Conservation (phyloP, 64 coral and sea anemone genomes). For the Exaiptasia diaphana region DNA sequence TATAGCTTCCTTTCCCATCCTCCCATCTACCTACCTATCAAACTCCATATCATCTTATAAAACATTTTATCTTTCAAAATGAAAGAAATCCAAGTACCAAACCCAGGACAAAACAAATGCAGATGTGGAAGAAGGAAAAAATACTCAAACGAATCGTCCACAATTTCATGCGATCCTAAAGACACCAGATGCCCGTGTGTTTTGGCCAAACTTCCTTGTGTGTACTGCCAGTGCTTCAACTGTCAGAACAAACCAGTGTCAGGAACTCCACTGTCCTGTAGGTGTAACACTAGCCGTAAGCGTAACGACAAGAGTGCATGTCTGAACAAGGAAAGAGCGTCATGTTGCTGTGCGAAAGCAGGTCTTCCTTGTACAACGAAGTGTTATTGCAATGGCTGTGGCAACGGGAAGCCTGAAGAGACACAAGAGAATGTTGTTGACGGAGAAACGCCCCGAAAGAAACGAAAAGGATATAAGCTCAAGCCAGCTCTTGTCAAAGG, state of each 20-base stretch:
- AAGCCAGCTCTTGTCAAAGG: neutral
- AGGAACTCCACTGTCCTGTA: neutral
- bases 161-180: neutral
- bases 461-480: neutral
- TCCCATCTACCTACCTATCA: neutral
- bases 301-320: neutral
- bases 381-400: neutral
- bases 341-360: neutral
- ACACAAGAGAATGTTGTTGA: neutral
- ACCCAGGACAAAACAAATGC: neutral
- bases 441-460: neutral
- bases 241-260: neutral
- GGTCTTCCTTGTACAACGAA: neutral
- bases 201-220: neutral
- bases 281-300: neutral
- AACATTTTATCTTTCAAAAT: no score
- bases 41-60: no score
- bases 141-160: neutral
- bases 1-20: neutral
- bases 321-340: neutral
- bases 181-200: neutral
- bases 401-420: conserved; percentile 4
- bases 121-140: neutral
- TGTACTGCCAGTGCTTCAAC: neutral
- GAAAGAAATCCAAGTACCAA: neutral